Conservation (phyloP, 1,140 invertebrate genomes). For the Anastrepha ludens region DNA sequence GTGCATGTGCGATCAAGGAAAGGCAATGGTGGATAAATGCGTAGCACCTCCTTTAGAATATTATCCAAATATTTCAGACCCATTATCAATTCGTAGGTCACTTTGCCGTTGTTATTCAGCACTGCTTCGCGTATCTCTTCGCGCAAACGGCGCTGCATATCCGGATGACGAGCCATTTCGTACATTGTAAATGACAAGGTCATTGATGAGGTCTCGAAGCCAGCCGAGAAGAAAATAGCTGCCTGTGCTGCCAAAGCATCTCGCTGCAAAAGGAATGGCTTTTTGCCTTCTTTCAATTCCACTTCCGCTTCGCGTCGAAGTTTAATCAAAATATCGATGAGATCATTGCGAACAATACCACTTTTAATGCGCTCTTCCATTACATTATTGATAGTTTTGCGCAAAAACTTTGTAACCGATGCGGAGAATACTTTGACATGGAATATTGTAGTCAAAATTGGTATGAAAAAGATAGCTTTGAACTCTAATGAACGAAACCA, state of each 20-base stretch:
- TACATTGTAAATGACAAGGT: conserved; percentile 81
- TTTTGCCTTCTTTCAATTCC: conserved; percentile 48
- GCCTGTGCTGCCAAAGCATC: conserved; percentile 79
- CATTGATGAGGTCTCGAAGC: conserved; percentile 85
- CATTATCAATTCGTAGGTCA: conserved; percentile 80
- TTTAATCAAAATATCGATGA: conserved; percentile 74
- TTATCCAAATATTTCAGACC: conserved; percentile 80
- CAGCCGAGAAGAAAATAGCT: conserved; percentile 83
- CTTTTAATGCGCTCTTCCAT: conserved; percentile 68
- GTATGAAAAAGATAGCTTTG: conserved; percentile 73
- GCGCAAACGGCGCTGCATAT: conserved; percentile 80
- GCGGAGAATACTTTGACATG: conserved; percentile 65
- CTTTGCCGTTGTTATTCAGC: conserved; percentile 73
- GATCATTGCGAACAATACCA: conserved; percentile 70
- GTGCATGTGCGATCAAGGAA: conserved; percentile 65
- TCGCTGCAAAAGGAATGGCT: conserved; percentile 52
- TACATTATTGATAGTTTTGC: conserved; percentile 64
- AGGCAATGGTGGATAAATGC: conserved; percentile 65
- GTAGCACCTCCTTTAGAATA: conserved; percentile 74
- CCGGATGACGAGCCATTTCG: conserved; percentile 80
- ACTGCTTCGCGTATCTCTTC: conserved; percentile 78
- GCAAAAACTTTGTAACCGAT: conserved; percentile 65
- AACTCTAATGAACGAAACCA: conserved; percentile 76
- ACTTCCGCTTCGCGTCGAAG: conserved; percentile 65
- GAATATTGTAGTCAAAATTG: conserved; percentile 59